A percentile compares a stretch with the other conserved stretches of the same genome.
These are phyloP conservation scores for Stegophylla sp. DNA, from an alignment of 2,888 invertebrate genomes.

Conservation along the genomic window DNA sequence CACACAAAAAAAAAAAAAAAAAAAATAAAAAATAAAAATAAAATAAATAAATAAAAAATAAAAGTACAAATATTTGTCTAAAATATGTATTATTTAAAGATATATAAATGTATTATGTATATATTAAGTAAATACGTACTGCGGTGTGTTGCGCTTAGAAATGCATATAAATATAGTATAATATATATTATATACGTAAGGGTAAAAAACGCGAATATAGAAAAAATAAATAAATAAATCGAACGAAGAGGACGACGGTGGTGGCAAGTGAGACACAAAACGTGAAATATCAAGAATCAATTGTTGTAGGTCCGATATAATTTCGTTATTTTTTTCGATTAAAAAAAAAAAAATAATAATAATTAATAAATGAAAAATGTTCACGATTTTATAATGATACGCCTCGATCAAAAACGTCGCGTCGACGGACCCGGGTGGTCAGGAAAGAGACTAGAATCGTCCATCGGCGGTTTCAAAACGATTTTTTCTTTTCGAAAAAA, in stretches of 20 bases:
- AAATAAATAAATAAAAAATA: background rate
- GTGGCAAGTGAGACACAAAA: background rate
- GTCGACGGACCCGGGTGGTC: background rate
- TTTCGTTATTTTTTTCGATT: background rate
- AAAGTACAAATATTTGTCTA: too few relatives aligned
- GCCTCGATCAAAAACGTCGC: background rate
- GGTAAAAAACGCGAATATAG: too few relatives aligned
- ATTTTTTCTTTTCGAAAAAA: too few relatives aligned
- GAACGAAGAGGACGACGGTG: too few relatives aligned
- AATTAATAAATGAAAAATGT: too few relatives aligned
- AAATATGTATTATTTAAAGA: background rate
- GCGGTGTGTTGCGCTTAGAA: constrained; percentile 6
- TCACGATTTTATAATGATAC: too few relatives aligned
- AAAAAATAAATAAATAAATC: too few relatives aligned
- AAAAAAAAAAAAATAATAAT: too few relatives aligned
- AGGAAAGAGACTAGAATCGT: background rate
- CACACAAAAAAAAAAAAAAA: background rate
- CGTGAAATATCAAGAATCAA: too few relatives aligned
- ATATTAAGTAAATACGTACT: constrained; percentile 25
- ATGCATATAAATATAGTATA: background rate
- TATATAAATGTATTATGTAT: constrained; percentile 1
- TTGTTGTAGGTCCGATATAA: too few relatives aligned
- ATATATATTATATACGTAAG: too few relatives aligned
- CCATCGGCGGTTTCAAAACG: background rate
- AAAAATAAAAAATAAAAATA: background rate